Base-by-base conservation (phyloP, 2,113 vertebrate genomes). In the Serilophus lunatus region DNA sequence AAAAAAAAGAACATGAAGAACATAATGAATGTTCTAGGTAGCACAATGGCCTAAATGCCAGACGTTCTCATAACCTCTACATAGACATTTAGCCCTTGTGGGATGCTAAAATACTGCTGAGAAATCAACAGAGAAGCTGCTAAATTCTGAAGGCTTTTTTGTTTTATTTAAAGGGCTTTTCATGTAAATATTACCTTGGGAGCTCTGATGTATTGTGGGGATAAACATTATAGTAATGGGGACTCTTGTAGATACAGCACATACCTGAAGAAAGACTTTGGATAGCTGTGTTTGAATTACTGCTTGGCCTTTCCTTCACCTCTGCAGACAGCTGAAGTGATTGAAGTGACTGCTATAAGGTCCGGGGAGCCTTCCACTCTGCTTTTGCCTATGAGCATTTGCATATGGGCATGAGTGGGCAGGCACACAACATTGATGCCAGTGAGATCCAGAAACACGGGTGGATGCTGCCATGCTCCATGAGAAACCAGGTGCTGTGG, bases 401-500 rank as follows among this genome's bases (percentile, higher is more conserved):
- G n/a, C 20, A 20, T 4, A 0, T 36, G 19, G 26, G 28, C 38
- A 9, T 7, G 3, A 59, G 26, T 24, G 9, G 56, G 17, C 15
- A 35, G 36, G 13, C 16, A 33, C 0, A 4, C 9, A 42, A 15
- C 20, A 5, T 1, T n/a, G 29, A 28, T 10, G 28, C 25, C 44
- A 42, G 35, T 0, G 36, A 23, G 47, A 68, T 45, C 28, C 35
- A 50, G 65, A 86, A 63, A 40, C 0, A 3, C 15, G 15, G 31
- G 12, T 0, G 2, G 15, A 20, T 86, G 8, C 15, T 60, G 33
- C 45, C 15, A 24, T 7, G 3, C 15, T 57, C 33, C 1, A 0
- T 36, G 29, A 66, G 36, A 75, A 79, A 61, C 12, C 33, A 40
- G 16, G 20, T 22, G 10, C 42, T 51, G 11, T 49, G 40, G 2